These are phyloP conservation scores for Crossocerus cetratus DNA, from an alignment of 2,888 invertebrate species.

Conservation along the genomic window DNA sequence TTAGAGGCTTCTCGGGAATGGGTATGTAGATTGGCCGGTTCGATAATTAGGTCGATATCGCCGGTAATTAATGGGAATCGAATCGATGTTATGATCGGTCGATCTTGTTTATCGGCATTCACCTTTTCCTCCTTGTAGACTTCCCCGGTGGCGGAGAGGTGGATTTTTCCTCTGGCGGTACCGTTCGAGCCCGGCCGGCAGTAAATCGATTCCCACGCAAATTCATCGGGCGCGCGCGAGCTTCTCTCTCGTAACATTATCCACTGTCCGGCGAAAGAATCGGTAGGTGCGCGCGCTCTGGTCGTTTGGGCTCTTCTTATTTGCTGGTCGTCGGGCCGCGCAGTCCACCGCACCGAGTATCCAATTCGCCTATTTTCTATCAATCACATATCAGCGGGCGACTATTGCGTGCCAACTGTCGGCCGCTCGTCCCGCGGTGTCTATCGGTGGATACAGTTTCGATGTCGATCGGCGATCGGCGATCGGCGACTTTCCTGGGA, in stretches of 20 bases:
- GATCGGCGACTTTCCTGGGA: too few relatives aligned
- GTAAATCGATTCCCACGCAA: conserved; percentile 2
- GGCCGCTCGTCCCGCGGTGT: too few relatives aligned
- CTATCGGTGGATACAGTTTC: too few relatives aligned
- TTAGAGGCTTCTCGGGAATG: too few relatives aligned
- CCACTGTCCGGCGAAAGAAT: background rate
- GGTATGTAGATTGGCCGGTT: background rate
- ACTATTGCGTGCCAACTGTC: too few relatives aligned
- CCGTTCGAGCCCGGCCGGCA: background rate
- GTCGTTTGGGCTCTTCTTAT: conserved; percentile 2
- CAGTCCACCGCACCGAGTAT: conserved; percentile 3
- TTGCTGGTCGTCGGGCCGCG: background rate
- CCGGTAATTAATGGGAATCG: conserved; percentile 40
- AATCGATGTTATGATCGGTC: conserved; percentile 4
- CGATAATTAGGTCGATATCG: conserved; percentile 37
- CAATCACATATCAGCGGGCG: background rate
- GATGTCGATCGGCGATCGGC: too few relatives aligned
- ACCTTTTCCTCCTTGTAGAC: background rate
- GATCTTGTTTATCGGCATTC: background rate
- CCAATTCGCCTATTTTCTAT: background rate
- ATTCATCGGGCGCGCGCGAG: background rate
- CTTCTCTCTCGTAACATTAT: background rate
- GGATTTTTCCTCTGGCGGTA: background rate
- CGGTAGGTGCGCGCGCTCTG: background rate
- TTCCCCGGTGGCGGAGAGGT: background rate